Conservation (phyloP, 2,113 vertebrate genomes). For the Cyanocitta stelleri region DNA sequence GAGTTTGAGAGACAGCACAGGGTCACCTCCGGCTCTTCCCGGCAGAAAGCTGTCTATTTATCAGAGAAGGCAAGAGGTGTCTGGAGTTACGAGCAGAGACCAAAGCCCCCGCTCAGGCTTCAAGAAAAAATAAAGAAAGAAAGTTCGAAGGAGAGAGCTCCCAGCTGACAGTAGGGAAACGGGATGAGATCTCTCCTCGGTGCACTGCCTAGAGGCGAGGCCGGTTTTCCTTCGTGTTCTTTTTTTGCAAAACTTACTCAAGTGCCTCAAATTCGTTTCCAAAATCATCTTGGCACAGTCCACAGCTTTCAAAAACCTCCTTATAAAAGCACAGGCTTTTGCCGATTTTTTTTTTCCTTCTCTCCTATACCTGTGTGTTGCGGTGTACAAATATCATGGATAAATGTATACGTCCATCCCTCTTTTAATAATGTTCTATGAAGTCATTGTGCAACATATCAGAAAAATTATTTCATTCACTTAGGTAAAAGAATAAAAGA, state of each 20-base stretch:
- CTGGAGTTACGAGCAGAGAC: not conserved
- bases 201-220: fast-evolving
- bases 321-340: not conserved
- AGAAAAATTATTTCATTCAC: not conserved
- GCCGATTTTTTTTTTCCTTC: no score
- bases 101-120: fast-evolving
- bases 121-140: not conserved
- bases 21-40: not conserved
- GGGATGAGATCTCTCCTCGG: fast-evolving
- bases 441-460: not conserved
- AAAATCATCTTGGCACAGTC: not conserved
- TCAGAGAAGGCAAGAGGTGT: not conserved
- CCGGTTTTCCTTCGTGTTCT: not conserved
- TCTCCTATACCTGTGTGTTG: not conserved
- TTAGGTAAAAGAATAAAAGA: not conserved
- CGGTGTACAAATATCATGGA: fast-evolving
- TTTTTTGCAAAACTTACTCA: not conserved
- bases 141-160: not conserved
- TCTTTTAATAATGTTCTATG: not conserved
- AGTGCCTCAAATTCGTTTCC: not conserved
- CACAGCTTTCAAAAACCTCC: not conserved
- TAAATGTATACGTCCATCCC: not conserved
- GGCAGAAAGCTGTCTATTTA: not conserved
- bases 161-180: not conserved
- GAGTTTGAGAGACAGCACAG: not conserved